Conservation (phyloP, 2,888 invertebrate species). For the Dryococelus australis region DNA sequence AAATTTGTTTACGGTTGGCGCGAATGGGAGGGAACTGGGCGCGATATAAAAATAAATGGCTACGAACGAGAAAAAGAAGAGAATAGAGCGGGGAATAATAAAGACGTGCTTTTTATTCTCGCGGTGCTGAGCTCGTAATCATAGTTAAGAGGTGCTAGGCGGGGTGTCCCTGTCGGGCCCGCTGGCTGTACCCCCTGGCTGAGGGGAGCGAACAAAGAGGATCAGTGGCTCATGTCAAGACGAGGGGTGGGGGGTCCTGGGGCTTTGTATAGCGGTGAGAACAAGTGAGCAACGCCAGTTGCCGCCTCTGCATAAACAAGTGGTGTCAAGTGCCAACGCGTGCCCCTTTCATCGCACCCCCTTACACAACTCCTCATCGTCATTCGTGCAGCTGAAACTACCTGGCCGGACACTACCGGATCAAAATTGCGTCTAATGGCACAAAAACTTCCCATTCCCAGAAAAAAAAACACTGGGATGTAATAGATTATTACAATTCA, state of each 20-base stretch:
- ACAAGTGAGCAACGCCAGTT: neutral
- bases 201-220: neutral
- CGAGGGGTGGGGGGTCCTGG: neutral
- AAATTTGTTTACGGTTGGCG: slow-evolving; percentile 1
- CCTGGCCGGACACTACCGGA: too few species aligned
- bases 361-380: too few species aligned
- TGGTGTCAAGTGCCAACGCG: neutral
- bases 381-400: neutral
- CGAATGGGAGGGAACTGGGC: neutral
- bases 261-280: neutral
- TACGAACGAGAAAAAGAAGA: neutral
- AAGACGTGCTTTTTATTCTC: neutral
- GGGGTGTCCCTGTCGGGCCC: neutral
- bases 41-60: neutral
- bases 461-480: too few species aligned
- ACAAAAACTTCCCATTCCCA: too few species aligned
- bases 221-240: neutral
- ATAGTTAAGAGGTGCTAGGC: neutral
- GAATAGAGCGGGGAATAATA: neutral
- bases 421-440: too few species aligned
- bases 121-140: neutral
- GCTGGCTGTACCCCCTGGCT: neutral
- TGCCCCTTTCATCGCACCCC: too few species aligned
- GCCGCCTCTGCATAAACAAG: neutral
- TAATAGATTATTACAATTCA: too few species aligned